These are phyloP conservation scores for Lepus timidus DNA, from an alignment of 2,113 vertebrate genomes.

Conservation along the genomic window DNA sequence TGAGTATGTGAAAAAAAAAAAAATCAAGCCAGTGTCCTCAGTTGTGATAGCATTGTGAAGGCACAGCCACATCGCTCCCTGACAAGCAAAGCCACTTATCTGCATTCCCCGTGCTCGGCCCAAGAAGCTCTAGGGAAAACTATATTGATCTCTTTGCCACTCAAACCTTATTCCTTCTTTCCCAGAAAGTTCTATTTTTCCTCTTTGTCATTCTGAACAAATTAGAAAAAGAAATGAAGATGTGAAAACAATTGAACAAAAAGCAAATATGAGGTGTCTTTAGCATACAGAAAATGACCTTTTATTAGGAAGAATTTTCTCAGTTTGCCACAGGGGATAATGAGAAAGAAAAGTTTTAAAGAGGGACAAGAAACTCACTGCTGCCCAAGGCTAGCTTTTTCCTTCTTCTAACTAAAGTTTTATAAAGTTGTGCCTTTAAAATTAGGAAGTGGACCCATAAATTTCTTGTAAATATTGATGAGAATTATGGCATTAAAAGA, in stretches of 20 bases:
- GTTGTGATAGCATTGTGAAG: conserved; percentile 26
- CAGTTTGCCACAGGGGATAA: not conserved
- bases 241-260: conserved; percentile 4
- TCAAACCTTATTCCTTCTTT: conserved; percentile 4
- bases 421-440: not conserved
- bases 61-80: not conserved
- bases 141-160: conserved; percentile 18
- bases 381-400: not conserved
- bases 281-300: not conserved
- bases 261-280: not conserved
- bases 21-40: not conserved
- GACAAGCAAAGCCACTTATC: conserved; percentile 25
- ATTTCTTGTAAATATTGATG: not conserved
- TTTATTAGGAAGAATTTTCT: conserved; percentile 31
- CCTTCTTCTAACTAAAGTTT: not conserved
- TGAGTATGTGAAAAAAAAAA: conserved; percentile 63
- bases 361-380: not conserved
- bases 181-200: conserved; percentile 50
- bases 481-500: not conserved
- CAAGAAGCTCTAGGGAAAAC: conserved; percentile 70
- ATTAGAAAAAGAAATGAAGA: not conserved
- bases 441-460: not conserved
- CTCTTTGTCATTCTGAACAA: conserved; percentile 8
- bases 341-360: not conserved
- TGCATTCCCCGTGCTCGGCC: conserved; percentile 28